Evolutionary conservation across 2,797 vertebrate species (phyloP).

Genomic region (Mionectes olivaceus): DNA sequence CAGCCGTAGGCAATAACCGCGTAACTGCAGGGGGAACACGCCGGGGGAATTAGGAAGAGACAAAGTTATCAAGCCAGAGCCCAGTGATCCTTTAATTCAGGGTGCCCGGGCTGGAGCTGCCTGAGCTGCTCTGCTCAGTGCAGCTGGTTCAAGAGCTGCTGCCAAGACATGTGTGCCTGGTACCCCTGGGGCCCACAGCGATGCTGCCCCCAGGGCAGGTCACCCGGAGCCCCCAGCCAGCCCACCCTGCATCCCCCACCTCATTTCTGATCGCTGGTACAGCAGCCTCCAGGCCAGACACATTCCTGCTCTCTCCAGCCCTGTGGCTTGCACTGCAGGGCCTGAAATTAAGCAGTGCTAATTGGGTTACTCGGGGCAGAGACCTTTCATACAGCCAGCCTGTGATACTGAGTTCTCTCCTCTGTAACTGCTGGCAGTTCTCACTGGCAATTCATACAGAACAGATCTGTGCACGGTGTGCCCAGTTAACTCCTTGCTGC

Average conservation of each 20-base stretch:
- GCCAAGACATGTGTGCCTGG: background rate
- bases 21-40: constrained; percentile 81
- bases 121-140: background rate
- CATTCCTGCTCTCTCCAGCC: background rate
- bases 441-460: background rate
- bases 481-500: background rate
- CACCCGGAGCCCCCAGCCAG: background rate
- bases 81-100: background rate
- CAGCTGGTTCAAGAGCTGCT: background rate
- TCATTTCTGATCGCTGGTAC: fast-evolving
- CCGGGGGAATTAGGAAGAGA: background rate
- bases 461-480: background rate
- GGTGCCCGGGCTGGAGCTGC: background rate
- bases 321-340: background rate
- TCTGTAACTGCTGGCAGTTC: background rate
- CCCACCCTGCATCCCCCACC: background rate
- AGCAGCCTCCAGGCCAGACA: background rate
- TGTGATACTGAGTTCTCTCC: background rate
- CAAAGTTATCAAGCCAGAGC: fast-evolving
- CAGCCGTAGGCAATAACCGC: constrained; percentile 97
- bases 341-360: background rate
- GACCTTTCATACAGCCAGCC: background rate
- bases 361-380: background rate
- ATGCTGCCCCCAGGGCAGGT: background rate
- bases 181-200: background rate